Percentiles rank a stretch among this genome's conserved stretches.
Conservation (phyloP, 1,140 invertebrate species). For the Drosophila carrolli region DNA sequence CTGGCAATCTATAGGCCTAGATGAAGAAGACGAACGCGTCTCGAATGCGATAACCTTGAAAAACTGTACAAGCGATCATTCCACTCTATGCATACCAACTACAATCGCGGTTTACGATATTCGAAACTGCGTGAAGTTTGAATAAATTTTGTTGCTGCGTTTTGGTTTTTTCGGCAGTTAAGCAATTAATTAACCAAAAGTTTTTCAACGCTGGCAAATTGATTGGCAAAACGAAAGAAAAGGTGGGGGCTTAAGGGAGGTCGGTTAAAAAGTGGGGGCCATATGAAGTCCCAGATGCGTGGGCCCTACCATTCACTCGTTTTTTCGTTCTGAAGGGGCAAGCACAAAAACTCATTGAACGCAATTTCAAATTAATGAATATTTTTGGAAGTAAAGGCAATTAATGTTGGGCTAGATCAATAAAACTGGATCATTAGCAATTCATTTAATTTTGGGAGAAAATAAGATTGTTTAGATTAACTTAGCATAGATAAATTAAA, state of each 20-base stretch:
- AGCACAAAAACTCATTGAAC: slow-evolving; percentile 52
- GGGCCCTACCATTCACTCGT: slow-evolving; percentile 34
- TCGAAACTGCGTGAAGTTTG: slow-evolving; percentile 49
- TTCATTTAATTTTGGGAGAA: background rate
- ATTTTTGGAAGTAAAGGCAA: slow-evolving; percentile 26
- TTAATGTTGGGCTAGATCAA: background rate
- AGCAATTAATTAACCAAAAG: slow-evolving; percentile 74
- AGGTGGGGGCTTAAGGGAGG: background rate
- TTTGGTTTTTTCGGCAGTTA: slow-evolving; percentile 51
- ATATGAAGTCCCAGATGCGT: slow-evolving; percentile 28
- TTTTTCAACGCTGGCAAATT: slow-evolving; percentile 58
- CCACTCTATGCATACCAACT: slow-evolving; percentile 80
- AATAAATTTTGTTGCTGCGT: slow-evolving; percentile 65
- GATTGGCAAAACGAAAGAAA: slow-evolving; percentile 46
- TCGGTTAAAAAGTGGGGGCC: slow-evolving; percentile 1
- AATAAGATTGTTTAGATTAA: too few relatives aligned
- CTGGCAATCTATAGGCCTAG: slow-evolving; percentile 23
- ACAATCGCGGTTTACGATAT: slow-evolving; percentile 9
- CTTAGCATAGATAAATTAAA: too few relatives aligned
- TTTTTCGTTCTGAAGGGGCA: slow-evolving; percentile 33
- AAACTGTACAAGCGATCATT: slow-evolving; percentile 78
- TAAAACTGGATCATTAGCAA: slow-evolving; percentile 17
- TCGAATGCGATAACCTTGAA: slow-evolving; percentile 70
- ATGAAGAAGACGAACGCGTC: slow-evolving; percentile 34
- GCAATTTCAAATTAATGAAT: slow-evolving; percentile 50